Conservation (phyloP, 1,140 invertebrate genomes). For the Harpegnathos saltator region DNA sequence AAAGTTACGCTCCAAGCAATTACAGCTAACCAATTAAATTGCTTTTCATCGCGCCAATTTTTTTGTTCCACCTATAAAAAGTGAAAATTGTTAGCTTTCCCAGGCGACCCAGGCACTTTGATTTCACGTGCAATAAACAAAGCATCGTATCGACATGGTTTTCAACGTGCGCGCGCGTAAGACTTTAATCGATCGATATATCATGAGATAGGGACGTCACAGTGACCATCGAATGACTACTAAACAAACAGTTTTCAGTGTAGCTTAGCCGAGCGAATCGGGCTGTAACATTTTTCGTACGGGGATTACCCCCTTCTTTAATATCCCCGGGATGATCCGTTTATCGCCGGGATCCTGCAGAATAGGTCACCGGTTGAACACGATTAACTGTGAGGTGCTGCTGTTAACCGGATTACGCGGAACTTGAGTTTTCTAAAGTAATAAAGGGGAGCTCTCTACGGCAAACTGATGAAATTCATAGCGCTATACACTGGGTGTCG, state of each 20-base stretch:
- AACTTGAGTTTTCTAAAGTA: constrained; percentile 68
- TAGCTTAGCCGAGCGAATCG: background rate
- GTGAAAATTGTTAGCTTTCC: too few species aligned
- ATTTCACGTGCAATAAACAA: background rate
- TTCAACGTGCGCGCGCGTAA: background rate
- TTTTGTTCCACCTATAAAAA: too few species aligned
- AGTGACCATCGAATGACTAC: constrained; percentile 1
- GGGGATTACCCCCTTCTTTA: constrained; percentile 44
- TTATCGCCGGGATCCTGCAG: constrained; percentile 53
- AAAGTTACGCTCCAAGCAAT: too few species aligned
- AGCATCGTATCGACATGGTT: background rate
- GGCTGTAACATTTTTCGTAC: constrained; percentile 23
- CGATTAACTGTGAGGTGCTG: constrained; percentile 64
- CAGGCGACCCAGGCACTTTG: background rate
- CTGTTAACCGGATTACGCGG: constrained; percentile 66
- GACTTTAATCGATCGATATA: too few species aligned
- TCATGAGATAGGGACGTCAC: background rate
- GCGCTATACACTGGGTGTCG: constrained; percentile 3
- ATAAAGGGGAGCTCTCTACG: constrained; percentile 57
- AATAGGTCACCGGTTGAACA: constrained; percentile 55
- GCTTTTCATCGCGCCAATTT: too few species aligned
- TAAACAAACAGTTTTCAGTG: constrained; percentile 13
- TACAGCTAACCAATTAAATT: too few species aligned
- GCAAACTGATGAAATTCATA: constrained; percentile 57
- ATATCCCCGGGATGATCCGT: constrained; percentile 56